Base-by-base conservation (phyloP, 2,888 invertebrate species). In the Diarsia rubi region DNA sequence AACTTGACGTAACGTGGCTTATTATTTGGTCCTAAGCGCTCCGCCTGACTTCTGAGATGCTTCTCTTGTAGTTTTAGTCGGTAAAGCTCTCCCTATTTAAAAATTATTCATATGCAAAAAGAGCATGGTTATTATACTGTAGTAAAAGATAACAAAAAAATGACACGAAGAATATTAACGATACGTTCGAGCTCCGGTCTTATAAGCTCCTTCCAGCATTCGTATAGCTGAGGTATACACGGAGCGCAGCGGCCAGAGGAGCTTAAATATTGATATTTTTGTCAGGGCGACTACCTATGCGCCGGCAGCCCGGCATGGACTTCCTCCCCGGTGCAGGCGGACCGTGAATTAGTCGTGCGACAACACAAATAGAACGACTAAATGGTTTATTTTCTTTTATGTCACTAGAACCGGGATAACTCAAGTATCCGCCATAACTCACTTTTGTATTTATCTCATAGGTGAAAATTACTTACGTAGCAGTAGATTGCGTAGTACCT, bases 191-290 rank as follows among this genome's bases (percentile, higher is more conserved):
- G n/a, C 19, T 63, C n/a, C 19, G 24, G 64, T 37, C 54, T 24
- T 8, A 16, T 6, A 24, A n/a, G 45, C n/a, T 62, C 52, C 80
- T 85, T 81, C 75, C 74, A 83, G 67, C 27, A 49, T 54, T 57
- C 31, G 5, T 67, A 60, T 73, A 80, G 72, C 44, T 16, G 49
- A 24, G 42, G 64, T 72, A 24, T 73, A 79, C 78, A 24, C 54
- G 74, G 79, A 80, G 83, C 78, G 80, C 81, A 78, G 81, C 82
- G 81, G 78, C 79, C 83, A 79, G 63, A 83, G 79, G 78, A 82
- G 77, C 82, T 88, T 84, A 85, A 89, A 90, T 89, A 90, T 91
- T 88, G 87, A 88, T 91, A 90, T 91, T 90, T 90, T 86, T 78
- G 89, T 91, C 88, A 74, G 83, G 79, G 81, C 85, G 82, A 70